A percentile compares a stretch with the other conserved stretches of the same genome.
phyloP scores from a whole-genome alignment of 2,797 vertebrate genomes.

The Cynopterus sphinx region DNA sequence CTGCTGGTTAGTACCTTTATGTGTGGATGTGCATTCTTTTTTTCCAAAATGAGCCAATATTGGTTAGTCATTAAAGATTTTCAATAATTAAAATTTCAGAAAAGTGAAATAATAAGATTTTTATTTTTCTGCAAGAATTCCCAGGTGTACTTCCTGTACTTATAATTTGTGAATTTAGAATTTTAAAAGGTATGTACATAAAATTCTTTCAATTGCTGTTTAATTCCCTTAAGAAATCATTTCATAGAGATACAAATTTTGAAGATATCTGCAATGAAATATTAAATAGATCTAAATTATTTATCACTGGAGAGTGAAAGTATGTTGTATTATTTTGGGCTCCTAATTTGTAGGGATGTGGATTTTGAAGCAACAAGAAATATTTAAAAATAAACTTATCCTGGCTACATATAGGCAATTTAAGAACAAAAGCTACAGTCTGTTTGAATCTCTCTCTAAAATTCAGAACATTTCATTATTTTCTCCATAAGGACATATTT shows the following conservation, averaged over 20 bases:
- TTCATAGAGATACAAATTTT: neutral
- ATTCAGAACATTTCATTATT: neutral
- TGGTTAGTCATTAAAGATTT: neutral
- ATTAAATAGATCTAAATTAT: neutral
- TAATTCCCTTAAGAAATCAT: neutral
- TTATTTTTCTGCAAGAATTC: neutral
- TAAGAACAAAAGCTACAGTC: neutral
- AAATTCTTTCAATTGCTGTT: neutral
- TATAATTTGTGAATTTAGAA: neutral
- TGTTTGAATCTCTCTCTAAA: neutral
- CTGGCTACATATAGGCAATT: neutral
- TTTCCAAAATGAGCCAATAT: neutral
- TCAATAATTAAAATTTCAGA: neutral
- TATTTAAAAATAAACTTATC: constrained; percentile 9
- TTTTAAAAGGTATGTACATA: neutral
- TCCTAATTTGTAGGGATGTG: neutral
- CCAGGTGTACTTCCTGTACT: neutral
- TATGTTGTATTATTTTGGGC: neutral
- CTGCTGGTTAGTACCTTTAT: neutral
- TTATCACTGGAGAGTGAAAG: neutral
- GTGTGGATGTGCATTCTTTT: neutral
- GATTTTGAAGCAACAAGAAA: neutral
- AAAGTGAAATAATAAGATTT: neutral
- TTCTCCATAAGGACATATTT: neutral
- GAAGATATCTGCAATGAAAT: neutral